Percentiles rank a stretch among this genome's conserved stretches.
These are phyloP conservation scores for Dermolepida albohirtum DNA, from an alignment of 2,888 invertebrate genomes.

Conservation along the genomic window DNA sequence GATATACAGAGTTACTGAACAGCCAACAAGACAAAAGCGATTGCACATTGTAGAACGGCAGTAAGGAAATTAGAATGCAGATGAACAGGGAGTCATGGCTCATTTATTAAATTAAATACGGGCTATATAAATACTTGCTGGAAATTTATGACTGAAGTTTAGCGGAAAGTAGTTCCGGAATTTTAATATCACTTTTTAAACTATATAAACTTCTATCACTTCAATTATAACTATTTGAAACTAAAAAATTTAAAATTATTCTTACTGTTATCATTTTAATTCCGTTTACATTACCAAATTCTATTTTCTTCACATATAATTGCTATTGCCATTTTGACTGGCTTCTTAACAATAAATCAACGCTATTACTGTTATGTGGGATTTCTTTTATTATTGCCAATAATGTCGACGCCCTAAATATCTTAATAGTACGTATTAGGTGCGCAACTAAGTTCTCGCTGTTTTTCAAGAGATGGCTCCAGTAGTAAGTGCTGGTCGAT, in stretches of 20 bases:
- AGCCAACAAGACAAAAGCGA: not conserved
- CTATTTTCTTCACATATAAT: no score
- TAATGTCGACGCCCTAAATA: no score
- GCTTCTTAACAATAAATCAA: no score
- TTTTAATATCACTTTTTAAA: not conserved
- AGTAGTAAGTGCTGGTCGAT: no score
- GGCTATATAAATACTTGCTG: slow-evolving; percentile 5
- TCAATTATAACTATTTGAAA: not conserved
- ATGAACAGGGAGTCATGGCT: slow-evolving; percentile 15
- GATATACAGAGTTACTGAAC: not conserved
- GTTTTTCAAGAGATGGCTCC: no score
- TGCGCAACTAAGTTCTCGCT: no score
- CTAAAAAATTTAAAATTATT: not conserved
- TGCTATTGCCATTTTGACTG: no score
- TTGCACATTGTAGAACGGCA: not conserved
- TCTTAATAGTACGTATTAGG: no score
- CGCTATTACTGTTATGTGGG: no score
- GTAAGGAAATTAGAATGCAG: slow-evolving; percentile 20
- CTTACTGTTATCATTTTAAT: no score
- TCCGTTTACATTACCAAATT: no score
- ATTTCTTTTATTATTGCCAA: no score
- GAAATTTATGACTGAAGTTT: slow-evolving; percentile 31
- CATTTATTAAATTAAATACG: slow-evolving; percentile 37
- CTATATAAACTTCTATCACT: not conserved
- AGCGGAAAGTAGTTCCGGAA: not conserved